These are phyloP conservation scores for Ailurus styani DNA, from an alignment of 2,113 vertebrate genomes.

Conservation along the genomic window DNA sequence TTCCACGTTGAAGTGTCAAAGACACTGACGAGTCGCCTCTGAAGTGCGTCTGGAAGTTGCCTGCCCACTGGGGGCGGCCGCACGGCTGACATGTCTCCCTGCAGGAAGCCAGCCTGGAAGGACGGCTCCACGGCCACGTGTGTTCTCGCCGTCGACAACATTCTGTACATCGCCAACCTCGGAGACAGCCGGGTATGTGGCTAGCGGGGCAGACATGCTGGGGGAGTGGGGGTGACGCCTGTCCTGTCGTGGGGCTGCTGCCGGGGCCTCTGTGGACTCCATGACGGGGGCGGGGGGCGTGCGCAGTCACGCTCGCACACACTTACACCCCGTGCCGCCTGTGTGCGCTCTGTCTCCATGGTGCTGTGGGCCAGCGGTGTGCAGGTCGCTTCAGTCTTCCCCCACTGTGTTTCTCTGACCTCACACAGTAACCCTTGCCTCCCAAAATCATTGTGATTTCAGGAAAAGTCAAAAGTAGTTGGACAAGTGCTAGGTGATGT, in stretches of 20 bases:
- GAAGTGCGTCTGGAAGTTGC: background rate
- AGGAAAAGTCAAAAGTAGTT: background rate
- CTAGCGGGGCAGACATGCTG: background rate
- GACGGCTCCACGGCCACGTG: constrained; percentile 98
- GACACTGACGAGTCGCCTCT: background rate
- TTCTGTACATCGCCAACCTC: constrained; percentile 93
- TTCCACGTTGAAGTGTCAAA: background rate
- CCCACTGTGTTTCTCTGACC: background rate
- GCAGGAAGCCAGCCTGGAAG: constrained; percentile 97
- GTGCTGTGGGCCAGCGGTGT: background rate
- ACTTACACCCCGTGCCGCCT: accelerated
- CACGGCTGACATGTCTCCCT: constrained; percentile 39
- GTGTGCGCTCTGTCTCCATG: background rate
- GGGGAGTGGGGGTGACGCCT: accelerated
- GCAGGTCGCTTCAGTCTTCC: background rate
- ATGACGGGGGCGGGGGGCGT: background rate
- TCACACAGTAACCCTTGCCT: background rate
- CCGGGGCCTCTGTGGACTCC: too few relatives aligned
- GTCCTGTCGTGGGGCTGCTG: background rate
- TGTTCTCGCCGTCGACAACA: constrained; percentile 90
- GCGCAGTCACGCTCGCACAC: accelerated
- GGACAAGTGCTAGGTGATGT: background rate
- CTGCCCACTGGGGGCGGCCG: background rate
- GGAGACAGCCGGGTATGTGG: constrained; percentile 94
- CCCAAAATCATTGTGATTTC: background rate